Percentiles rank a stretch among this genome's conserved stretches.
phyloP scores from a whole-genome alignment of 2,797 vertebrate species.

The Lerista edwardsae region DNA sequence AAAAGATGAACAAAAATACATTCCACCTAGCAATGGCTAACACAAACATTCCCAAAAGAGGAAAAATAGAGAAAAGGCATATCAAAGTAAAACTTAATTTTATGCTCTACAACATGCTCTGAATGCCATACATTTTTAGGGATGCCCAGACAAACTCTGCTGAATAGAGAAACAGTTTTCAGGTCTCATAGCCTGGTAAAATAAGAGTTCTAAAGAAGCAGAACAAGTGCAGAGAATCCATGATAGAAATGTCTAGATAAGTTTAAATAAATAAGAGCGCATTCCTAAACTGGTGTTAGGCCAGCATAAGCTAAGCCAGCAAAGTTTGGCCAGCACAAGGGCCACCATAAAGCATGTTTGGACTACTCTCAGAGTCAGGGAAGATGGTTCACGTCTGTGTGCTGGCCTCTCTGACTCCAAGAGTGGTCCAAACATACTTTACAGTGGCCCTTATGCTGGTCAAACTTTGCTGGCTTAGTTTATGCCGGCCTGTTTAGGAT shows the following conservation, averaged over 20 bases:
- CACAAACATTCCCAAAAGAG: constrained; percentile 39
- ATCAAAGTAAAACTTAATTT: not conserved
- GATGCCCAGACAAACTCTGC: not conserved
- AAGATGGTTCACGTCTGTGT: no score
- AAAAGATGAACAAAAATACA: constrained; percentile 41
- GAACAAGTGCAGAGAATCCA: not conserved
- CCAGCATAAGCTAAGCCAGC: no score
- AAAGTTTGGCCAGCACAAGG: no score
- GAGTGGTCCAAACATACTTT: no score
- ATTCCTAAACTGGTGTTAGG: no score
- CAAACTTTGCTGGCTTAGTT: no score
- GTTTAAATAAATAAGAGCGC: constrained; percentile 2
- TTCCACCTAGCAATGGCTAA: not conserved
- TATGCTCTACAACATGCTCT: not conserved
- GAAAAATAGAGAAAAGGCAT: not conserved
- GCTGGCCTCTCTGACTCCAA: no score
- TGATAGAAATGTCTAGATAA: not conserved
- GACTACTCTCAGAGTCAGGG: no score
- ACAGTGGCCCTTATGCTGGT: no score
- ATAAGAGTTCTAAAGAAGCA: not conserved
- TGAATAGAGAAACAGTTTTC: not conserved
- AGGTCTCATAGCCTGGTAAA: not conserved
- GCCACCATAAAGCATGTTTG: no score
- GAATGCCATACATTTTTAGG: not conserved
- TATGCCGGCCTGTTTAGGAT: no score